Percentiles rank a stretch among this genome's conserved stretches.
These are phyloP conservation scores for Drosophila acutilabella DNA, from an alignment of 2,888 invertebrate genomes.

Conservation along the genomic window DNA sequence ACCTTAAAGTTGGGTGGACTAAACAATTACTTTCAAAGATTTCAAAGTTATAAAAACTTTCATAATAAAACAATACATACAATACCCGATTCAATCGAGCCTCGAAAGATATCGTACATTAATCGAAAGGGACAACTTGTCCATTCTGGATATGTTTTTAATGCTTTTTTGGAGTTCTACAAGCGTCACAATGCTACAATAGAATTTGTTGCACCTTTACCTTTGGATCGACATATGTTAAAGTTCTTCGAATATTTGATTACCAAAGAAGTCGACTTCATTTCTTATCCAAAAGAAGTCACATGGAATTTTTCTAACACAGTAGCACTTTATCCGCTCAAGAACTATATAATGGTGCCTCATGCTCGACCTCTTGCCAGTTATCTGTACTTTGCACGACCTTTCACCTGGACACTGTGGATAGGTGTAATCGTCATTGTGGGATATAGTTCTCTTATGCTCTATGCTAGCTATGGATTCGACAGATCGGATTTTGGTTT, in stretches of 20 bases:
- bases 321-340: conserved; percentile 7
- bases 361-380: conserved; percentile 53
- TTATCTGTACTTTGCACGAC: conserved; percentile 56
- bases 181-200: conserved; percentile 52
- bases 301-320: neutral
- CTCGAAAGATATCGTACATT: conserved; percentile 43
- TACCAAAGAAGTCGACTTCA: conserved; percentile 11
- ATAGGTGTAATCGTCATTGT: conserved; percentile 22
- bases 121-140: conserved; percentile 27
- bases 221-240: accelerated
- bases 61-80: conserved; percentile 27
- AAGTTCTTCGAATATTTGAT: accelerated
- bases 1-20: conserved; percentile 17
- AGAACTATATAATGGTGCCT: conserved; percentile 45
- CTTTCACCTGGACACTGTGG: conserved; percentile 52
- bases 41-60: conserved; percentile 28
- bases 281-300: conserved; percentile 10
- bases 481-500: conserved; percentile 16
- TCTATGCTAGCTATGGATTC: conserved; percentile 13
- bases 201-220: neutral
- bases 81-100: conserved; percentile 15
- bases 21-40: conserved; percentile 42
- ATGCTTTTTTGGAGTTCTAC: conserved; percentile 49
- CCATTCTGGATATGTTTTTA: conserved; percentile 59
- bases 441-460: conserved; percentile 33